phyloP scores from a whole-genome alignment of 1,140 invertebrate genomes.

The Trinorchestia longiramus region DNA sequence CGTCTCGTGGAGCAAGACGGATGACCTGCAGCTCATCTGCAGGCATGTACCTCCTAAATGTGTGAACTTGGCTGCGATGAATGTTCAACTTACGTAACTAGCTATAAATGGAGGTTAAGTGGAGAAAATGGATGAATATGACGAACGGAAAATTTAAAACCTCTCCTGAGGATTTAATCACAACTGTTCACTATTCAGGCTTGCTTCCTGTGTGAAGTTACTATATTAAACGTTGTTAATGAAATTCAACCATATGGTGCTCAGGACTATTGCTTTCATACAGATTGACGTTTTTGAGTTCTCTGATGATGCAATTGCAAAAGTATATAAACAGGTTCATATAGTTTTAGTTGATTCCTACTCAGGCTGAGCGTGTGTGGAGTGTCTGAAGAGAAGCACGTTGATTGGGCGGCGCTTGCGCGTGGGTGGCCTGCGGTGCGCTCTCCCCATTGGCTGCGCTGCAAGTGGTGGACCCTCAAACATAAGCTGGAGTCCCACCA shows the following conservation, averaged over 20 bases:
- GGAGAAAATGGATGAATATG: too few species aligned
- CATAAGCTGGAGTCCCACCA: constrained; percentile 43
- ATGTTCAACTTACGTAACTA: too few species aligned
- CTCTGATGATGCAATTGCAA: too few species aligned
- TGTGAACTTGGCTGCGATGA: not conserved
- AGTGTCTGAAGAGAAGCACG: constrained; percentile 71
- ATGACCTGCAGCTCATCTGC: constrained; percentile 72
- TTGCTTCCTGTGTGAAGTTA: too few species aligned
- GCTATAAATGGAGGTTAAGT: too few species aligned
- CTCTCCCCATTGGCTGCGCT: constrained; percentile 73
- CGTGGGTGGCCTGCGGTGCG: constrained; percentile 69
- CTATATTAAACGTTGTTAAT: too few species aligned
- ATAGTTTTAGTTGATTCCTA: not conserved
- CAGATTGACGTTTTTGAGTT: too few species aligned
- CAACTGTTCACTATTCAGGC: too few species aligned
- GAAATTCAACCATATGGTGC: too few species aligned
- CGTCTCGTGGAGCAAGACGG: constrained; percentile 72
- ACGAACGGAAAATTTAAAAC: too few species aligned
- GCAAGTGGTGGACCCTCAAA: constrained; percentile 74
- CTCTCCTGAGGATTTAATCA: too few species aligned
- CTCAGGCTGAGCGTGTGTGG: constrained; percentile 69
- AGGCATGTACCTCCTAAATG: constrained; percentile 68
- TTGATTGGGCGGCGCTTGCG: constrained; percentile 72
- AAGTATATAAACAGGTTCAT: not conserved
- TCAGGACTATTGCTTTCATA: too few species aligned